phyloP scores from a whole-genome alignment of 2,888 invertebrate species.

The Stegophylla sp. region DNA sequence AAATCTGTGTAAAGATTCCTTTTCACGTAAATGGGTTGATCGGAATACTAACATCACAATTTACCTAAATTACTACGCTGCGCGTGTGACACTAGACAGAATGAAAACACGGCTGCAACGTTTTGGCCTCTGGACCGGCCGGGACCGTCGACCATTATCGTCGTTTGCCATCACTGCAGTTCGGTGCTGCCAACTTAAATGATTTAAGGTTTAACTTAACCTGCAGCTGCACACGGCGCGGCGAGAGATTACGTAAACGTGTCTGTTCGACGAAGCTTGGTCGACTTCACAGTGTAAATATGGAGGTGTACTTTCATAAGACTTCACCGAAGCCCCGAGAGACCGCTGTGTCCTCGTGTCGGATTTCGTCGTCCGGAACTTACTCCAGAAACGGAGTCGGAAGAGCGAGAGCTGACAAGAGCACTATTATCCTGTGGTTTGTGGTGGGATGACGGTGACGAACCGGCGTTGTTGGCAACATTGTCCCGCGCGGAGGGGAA shows the following conservation, averaged over 20 bases:
- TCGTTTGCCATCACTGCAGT: not conserved
- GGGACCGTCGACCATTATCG: no score
- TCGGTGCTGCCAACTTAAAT: not conserved
- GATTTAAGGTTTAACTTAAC: not conserved
- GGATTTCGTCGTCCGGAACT: not conserved
- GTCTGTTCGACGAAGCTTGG: not conserved
- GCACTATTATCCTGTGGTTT: not conserved
- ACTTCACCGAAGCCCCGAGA: not conserved
- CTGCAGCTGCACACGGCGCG: not conserved
- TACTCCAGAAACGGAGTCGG: not conserved
- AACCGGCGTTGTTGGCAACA: constrained; percentile 38
- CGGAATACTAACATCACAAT: no score
- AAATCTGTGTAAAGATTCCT: no score
- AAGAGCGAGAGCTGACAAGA: not conserved
- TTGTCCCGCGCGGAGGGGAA: not conserved
- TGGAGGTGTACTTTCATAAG: not conserved
- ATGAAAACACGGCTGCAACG: no score
- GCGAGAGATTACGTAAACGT: not conserved
- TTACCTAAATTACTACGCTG: no score
- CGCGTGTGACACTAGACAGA: no score
- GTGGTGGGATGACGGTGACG: not conserved
- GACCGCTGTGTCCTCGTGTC: not conserved
- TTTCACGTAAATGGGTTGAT: no score
- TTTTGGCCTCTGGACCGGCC: no score
- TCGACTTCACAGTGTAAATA: not conserved